These are phyloP conservation scores for Ophion costatus DNA, from an alignment of 2,888 invertebrate genomes.

Conservation along the genomic window DNA sequence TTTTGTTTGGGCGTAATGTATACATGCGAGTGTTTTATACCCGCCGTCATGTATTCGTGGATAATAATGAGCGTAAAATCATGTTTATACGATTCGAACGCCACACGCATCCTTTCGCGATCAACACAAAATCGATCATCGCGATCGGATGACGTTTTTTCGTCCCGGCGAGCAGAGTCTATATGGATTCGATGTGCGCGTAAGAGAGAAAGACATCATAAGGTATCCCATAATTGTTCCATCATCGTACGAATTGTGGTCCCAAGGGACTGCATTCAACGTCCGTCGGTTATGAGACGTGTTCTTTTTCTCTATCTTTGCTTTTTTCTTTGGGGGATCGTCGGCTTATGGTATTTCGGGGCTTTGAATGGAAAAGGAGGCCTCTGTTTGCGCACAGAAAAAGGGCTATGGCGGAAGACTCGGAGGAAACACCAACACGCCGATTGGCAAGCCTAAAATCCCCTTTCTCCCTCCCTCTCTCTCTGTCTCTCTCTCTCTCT, in stretches of 20 bases:
- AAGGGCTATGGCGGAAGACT: conserved; percentile 22
- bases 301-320: conserved; percentile 3
- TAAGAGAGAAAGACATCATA: conserved; percentile 44
- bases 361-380: conserved; percentile 26
- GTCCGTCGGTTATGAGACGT: conserved; percentile 28
- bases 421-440: conserved; percentile 31
- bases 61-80: conserved; percentile 51
- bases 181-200: conserved; percentile 46
- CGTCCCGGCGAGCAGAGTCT: conserved; percentile 15
- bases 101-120: conserved; percentile 33
- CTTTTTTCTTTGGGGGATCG: conserved; percentile 12
- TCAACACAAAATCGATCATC: conserved; percentile 27
- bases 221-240: conserved; percentile 43
- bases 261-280: conserved; percentile 51
- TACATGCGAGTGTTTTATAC: not conserved
- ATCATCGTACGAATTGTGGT: conserved; percentile 45
- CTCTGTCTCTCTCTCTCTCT: conserved; percentile 20
- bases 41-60: not conserved
- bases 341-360: conserved; percentile 26
- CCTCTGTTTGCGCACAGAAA: not conserved
- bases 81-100: conserved; percentile 36
- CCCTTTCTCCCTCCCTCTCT: conserved; percentile 13
- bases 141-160: conserved; percentile 39
- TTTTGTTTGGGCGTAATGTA: not conserved
- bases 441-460: conserved; percentile 62